phyloP scores from a whole-genome alignment of 2,888 invertebrate species.

The Xanthostigma xanthostigma region DNA sequence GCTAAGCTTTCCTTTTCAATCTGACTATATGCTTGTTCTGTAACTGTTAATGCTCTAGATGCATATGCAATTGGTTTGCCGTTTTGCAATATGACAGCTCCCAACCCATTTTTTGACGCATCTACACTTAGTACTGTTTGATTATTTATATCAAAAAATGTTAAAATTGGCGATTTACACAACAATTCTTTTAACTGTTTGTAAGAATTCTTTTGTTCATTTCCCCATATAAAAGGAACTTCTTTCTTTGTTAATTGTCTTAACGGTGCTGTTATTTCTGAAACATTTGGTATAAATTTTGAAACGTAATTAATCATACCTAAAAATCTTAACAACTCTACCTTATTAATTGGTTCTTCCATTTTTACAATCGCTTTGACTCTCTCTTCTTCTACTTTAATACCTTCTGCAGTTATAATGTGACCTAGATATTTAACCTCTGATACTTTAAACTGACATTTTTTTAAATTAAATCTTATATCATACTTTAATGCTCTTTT shows the following conservation, averaged over 20 bases:
- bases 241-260: constrained; percentile 7
- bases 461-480: neutral
- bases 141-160: constrained; percentile 6
- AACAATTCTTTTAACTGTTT: constrained; percentile 9
- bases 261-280: constrained; percentile 7
- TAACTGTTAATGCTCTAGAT: constrained; percentile 2
- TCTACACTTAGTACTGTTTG: neutral
- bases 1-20: constrained; percentile 5
- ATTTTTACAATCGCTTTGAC: constrained; percentile 9
- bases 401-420: constrained; percentile 5
- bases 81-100: neutral
- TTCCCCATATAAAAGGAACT: neutral
- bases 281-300: constrained; percentile 9
- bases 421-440: constrained; percentile 5
- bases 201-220: constrained; percentile 10
- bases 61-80: constrained; percentile 3
- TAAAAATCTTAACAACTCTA: constrained; percentile 9
- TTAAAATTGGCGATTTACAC: constrained; percentile 5
- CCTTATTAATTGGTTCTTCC: constrained; percentile 6
- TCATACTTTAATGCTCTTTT: constrained; percentile 10
- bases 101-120: neutral
- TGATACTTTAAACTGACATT: too few species aligned
- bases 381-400: constrained; percentile 7
- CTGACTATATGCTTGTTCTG: constrained; percentile 1
- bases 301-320: constrained; percentile 9